Evolutionary conservation across 1,140 invertebrate genomes (phyloP).

Genomic region (Apocrypta bakeri): DNA sequence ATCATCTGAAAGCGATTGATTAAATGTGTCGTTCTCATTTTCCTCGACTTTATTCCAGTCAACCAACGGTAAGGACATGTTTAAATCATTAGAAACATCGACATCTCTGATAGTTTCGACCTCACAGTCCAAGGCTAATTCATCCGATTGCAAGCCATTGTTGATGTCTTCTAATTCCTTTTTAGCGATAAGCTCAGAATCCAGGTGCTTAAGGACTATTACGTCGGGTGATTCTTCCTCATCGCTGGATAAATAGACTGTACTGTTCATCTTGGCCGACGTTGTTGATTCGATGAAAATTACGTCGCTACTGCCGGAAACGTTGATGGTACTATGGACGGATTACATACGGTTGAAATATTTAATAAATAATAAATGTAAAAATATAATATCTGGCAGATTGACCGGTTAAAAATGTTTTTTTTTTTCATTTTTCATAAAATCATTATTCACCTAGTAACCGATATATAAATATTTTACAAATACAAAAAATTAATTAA

Average conservation of each 20-base stretch:
- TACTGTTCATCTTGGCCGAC: neutral
- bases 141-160: too few relatives aligned
- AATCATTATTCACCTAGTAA: too few relatives aligned
- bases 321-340: neutral
- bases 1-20: neutral
- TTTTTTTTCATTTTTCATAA: too few relatives aligned
- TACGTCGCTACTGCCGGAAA: conserved; percentile 17
- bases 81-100: neutral
- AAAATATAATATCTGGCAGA: too few relatives aligned
- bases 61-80: neutral
- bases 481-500: too few relatives aligned
- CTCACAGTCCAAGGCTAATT: too few relatives aligned
- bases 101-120: neutral
- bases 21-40: neutral
- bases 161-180: neutral
- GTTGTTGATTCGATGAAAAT: neutral
- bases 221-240: conserved; percentile 15
- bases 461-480: too few relatives aligned
- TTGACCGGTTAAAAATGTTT: too few relatives aligned
- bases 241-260: conserved; percentile 28
- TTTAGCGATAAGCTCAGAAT: neutral
- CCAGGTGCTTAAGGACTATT: neutral
- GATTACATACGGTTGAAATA: neutral
- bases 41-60: neutral
- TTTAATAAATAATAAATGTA: neutral